A percentile compares a stretch with the other conserved stretches of the same genome.
phyloP scores from a whole-genome alignment of 1,140 invertebrate genomes.

The Lysiphlebus fabarum region DNA sequence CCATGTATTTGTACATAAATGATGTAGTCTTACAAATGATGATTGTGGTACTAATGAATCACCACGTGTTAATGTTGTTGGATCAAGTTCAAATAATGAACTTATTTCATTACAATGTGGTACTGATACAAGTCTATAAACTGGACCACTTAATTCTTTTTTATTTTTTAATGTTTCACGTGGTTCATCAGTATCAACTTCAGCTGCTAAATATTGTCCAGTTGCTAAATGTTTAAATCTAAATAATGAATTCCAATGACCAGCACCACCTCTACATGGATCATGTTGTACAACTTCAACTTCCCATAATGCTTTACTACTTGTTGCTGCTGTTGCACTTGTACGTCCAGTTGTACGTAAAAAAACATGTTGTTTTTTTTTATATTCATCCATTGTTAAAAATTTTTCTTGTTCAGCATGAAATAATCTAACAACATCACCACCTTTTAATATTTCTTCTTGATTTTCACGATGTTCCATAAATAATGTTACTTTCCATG shows the following conservation, averaged over 20 bases:
- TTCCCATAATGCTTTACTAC: slow-evolving; percentile 99
- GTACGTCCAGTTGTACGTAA: slow-evolving; percentile 85
- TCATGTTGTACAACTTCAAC: slow-evolving; percentile 97
- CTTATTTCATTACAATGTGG: slow-evolving; percentile 91
- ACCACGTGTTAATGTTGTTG: slow-evolving; percentile 86
- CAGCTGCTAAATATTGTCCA: slow-evolving; percentile 88
- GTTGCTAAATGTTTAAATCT: slow-evolving; percentile 98
- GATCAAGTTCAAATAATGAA: slow-evolving; percentile 92
- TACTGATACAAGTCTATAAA: slow-evolving; percentile 88
- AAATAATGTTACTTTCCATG: slow-evolving; percentile 97
- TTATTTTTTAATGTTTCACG: slow-evolving; percentile 39
- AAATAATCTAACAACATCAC: slow-evolving; percentile 97
- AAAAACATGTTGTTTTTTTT: slow-evolving; percentile 86
- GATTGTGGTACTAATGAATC: slow-evolving; percentile 92
- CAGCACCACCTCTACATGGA: slow-evolving; percentile 94
- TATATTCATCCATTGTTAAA: slow-evolving; percentile 97
- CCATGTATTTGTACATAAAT: slow-evolving; percentile 93
- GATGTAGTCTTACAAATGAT: slow-evolving; percentile 89
- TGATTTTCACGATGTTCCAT: slow-evolving; percentile 95
- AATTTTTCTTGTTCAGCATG: slow-evolving; percentile 99
- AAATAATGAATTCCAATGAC: slow-evolving; percentile 97
- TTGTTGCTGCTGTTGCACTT: slow-evolving; percentile 95
- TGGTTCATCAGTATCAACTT: slow-evolving; percentile 64
- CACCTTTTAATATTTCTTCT: slow-evolving; percentile 94
- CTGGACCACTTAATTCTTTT: slow-evolving; percentile 52